These are phyloP conservation scores for Galbula dea DNA, from an alignment of 2,113 vertebrate species.

Conservation along the genomic window DNA sequence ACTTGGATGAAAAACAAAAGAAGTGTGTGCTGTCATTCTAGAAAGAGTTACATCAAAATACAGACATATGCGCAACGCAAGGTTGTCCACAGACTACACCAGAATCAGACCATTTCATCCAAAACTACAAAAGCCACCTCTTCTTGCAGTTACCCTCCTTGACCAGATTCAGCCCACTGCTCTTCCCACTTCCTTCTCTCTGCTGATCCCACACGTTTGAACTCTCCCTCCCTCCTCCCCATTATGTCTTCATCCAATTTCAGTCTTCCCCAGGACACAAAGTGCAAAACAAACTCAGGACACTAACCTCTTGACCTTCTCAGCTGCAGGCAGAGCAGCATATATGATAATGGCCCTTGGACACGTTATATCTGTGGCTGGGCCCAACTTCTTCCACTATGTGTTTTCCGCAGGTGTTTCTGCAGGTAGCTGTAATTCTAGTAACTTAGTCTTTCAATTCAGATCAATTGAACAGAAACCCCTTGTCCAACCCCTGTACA, in stretches of 20 bases:
- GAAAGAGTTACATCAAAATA: background rate
- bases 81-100: background rate
- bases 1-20: rapidly evolving
- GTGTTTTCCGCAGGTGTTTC: background rate
- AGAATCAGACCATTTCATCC: background rate
- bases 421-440: background rate
- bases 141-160: background rate
- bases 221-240: background rate
- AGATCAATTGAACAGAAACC: background rate
- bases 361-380: background rate
- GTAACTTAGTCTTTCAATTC: background rate
- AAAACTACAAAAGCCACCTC: background rate
- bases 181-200: rapidly evolving
- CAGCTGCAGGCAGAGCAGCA: background rate
- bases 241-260: background rate
- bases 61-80: rapidly evolving
- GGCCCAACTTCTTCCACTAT: background rate
- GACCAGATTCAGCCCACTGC: background rate
- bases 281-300: background rate
- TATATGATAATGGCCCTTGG: rapidly evolving
- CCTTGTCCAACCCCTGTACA: background rate
- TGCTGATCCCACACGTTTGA: background rate
- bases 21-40: background rate
- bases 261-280: background rate
- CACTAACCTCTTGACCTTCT: background rate